phyloP scores from a whole-genome alignment of 2,888 invertebrate species.

The Eudemis profundana region DNA sequence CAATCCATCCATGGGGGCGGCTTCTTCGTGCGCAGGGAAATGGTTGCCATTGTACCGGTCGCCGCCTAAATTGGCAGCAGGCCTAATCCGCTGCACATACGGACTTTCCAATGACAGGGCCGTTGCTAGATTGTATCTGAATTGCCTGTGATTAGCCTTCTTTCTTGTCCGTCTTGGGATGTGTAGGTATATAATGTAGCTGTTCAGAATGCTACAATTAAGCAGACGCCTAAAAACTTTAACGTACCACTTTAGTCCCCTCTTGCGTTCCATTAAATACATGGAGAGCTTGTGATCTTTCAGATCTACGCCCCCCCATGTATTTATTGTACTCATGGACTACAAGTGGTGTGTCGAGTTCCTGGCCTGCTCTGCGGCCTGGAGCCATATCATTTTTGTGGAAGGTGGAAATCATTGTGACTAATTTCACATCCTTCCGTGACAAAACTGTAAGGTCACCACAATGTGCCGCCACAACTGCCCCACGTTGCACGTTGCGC shows the following conservation, averaged over 20 bases:
- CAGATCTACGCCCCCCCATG: constrained; percentile 45
- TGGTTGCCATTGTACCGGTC: constrained; percentile 35
- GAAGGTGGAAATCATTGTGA: constrained; percentile 11
- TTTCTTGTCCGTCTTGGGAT: too few species aligned
- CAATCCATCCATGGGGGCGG: neutral
- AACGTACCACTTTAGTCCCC: constrained; percentile 46
- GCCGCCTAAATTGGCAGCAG: constrained; percentile 29
- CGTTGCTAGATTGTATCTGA: constrained; percentile 8
- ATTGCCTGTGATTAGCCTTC: constrained; percentile 20
- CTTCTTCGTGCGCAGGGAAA: constrained; percentile 32
- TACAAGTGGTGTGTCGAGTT: constrained; percentile 11
- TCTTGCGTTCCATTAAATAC: constrained; percentile 45
- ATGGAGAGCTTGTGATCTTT: constrained; percentile 46
- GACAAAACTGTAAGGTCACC: constrained; percentile 7
- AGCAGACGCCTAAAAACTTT: constrained; percentile 44
- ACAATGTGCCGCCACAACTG: constrained; percentile 22
- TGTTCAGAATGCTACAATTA: constrained; percentile 40
- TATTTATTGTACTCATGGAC: constrained; percentile 36
- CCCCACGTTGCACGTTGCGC: constrained; percentile 33
- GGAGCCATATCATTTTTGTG: constrained; percentile 11
- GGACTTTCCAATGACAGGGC: constrained; percentile 32
- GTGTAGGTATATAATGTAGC: constrained; percentile 29
- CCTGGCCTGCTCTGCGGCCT: constrained; percentile 5
- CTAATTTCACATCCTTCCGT: constrained; percentile 17
- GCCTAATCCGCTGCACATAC: constrained; percentile 16